Base-by-base conservation (phyloP, 2,888 invertebrate genomes). In the Entomobrya proxima region DNA sequence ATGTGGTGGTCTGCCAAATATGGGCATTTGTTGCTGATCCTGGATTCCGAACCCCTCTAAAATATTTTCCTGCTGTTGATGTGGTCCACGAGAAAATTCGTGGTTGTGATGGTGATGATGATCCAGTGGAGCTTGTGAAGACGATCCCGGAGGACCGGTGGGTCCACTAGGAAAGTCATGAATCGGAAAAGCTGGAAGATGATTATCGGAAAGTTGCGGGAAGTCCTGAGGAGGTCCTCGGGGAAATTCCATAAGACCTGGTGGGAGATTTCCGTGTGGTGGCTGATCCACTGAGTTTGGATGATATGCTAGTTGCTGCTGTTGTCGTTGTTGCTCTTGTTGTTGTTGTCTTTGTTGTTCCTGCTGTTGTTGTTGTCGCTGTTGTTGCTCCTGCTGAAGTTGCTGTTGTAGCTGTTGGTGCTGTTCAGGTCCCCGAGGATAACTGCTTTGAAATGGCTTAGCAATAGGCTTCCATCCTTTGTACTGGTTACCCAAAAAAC, bases 381-480 rank as follows among this genome's bases (percentile, higher is more conserved):
- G 58, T 37, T 69, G 78, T 13, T 82, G 61, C 9, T 40, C 58
- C 6, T n/a, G 52, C 11, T 47, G 72, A 2, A 24, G 27, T 30
- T 44, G 75, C 35, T 61, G 55, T 15, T 76, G 76, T 18, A 21
- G 18, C 21, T 76, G 15, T n/a, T 11, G 9, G 11, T 27, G 37
- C n/a, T n/a, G n/a, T n/a, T n/a, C 81, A 21, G 80, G 85, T 21
- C n/a, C 69, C 2, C 86, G 82, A 11, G 82, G 81, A 74, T 89
- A 88, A 0, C 87, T 72, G 52, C 76, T 85, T 64, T 88, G 87
- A 35, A 85, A 88, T 0, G 90, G 90, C 55, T 89, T 88, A 7
- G 87, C 86, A 83, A 90, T 90, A 0, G 90, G 90, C 37, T 88
- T 88, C 90, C 90, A 90, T 44, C 90, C 90, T 80, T 90, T 90